Conservation (phyloP, 2,113 vertebrate species). For the Petroica traversi region DNA sequence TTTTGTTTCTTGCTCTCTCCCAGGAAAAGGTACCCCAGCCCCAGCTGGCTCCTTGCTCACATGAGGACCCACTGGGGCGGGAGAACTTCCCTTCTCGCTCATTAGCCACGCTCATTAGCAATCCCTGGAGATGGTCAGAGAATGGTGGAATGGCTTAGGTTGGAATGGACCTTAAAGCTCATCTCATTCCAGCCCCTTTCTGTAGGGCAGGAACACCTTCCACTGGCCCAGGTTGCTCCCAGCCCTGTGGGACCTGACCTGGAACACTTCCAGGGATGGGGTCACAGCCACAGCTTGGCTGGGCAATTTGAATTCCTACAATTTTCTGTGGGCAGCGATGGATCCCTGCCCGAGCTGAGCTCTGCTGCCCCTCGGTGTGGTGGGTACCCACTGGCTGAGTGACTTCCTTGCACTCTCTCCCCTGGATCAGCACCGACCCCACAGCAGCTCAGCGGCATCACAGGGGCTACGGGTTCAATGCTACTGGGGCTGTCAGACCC, state of each 20-base stretch:
- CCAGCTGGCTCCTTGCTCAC: not conserved
- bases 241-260: not conserved
- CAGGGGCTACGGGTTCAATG: fast-evolving
- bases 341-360: not conserved
- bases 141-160: not conserved
- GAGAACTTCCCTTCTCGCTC: not conserved
- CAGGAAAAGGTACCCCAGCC: not conserved
- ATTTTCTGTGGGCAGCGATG: not conserved
- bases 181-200: not conserved
- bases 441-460: not conserved
- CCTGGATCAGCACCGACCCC: not conserved
- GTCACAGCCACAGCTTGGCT: not conserved
- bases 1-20: not conserved
- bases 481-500: not conserved
- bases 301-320: not conserved
- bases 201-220: not conserved
- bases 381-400: not conserved
- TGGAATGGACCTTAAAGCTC: not conserved
- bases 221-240: not conserved
- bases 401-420: not conserved
- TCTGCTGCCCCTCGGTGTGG: not conserved
- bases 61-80: not conserved
- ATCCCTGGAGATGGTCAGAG: not conserved
- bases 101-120: not conserved
- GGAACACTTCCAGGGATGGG: not conserved